Evolutionary conservation across 2,888 invertebrate species (phyloP), one percentile per base, ranked within the genome.

Genomic region (Hypena proboscidalis): DNA sequence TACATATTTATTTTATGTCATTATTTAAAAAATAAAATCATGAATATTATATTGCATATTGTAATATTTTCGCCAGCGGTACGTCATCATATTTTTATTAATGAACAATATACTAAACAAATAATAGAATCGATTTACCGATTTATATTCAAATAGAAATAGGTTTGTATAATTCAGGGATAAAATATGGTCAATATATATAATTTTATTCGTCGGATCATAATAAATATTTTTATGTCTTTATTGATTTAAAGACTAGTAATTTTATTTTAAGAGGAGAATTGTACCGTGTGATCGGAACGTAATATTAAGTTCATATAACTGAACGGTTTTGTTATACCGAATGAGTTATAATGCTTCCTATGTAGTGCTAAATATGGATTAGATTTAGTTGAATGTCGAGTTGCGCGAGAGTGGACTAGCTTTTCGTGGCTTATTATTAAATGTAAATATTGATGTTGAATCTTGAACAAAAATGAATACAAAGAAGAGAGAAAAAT

Each of bases 301-400:
- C 32, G 26, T 30, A 23, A 17, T 26, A 17, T 39, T 31, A 14
- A 41, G 33, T 51, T 43, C 32, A 32, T 5, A 31, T 35, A 30
- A 26, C 39, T 47, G 36, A 42, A 42, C 33, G 52, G 45, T 30
- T 30, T 19, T 65, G 54, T 48, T 54, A 51, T 58, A 64, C 54
- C 58, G 59, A 68, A 44, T 67, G 67, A 74, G 53, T 58, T 59
- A 55, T 65, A 65, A 73, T 76, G 80, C 79, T 80, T 82, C 80
- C 79, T 79, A 75, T 66, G 64, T 76, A 75, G 79, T 80, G 75
- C 74, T 81, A 74, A 80, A 72, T 79, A 50, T 37, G 11, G 25
- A 25, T 43, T 51, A 51, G 40, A 26, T 51, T 42, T 22, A 46
- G 60, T 56, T 45, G 47, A 48, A 8, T 17, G 40, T 53, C 26